phyloP scores from a whole-genome alignment of 2,888 invertebrate species.

The Portevinia maculata region DNA sequence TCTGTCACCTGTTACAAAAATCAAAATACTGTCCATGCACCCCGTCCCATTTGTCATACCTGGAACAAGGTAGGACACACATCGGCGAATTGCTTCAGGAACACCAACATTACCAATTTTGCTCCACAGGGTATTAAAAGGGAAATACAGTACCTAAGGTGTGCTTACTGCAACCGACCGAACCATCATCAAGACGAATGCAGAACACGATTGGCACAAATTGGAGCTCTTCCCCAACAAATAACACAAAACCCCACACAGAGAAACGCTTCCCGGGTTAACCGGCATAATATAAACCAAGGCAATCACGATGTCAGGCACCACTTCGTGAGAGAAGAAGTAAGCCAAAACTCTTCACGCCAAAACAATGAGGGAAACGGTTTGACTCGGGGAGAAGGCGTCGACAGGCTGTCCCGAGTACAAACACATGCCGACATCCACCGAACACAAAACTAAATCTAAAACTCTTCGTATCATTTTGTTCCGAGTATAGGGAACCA shows the following conservation, averaged over 20 bases:
- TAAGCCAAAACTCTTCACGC: too few relatives aligned
- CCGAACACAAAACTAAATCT: background rate
- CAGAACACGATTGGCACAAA: background rate
- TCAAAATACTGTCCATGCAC: background rate
- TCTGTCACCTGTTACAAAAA: background rate
- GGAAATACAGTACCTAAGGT: conserved; percentile 1
- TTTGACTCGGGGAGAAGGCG: background rate
- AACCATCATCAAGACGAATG: background rate
- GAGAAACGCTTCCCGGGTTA: background rate
- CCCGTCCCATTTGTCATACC: background rate
- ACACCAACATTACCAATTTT: background rate
- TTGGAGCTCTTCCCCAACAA: background rate
- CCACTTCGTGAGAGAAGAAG: too few relatives aligned
- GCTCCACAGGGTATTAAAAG: background rate
- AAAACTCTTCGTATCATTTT: conserved; percentile 1
- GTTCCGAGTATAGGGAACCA: conserved; percentile 5
- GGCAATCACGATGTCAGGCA: background rate
- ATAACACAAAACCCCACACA: background rate
- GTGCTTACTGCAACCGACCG: background rate
- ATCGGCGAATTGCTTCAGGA: background rate
- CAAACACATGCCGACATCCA: background rate
- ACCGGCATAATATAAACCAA: background rate
- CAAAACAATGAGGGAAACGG: conserved; percentile 3
- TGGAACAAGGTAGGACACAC: too few relatives aligned
- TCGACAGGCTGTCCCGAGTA: conserved; percentile 15